These are phyloP conservation scores for Incurvaria masculella DNA, from an alignment of 2,888 invertebrate genomes.

Conservation along the genomic window DNA sequence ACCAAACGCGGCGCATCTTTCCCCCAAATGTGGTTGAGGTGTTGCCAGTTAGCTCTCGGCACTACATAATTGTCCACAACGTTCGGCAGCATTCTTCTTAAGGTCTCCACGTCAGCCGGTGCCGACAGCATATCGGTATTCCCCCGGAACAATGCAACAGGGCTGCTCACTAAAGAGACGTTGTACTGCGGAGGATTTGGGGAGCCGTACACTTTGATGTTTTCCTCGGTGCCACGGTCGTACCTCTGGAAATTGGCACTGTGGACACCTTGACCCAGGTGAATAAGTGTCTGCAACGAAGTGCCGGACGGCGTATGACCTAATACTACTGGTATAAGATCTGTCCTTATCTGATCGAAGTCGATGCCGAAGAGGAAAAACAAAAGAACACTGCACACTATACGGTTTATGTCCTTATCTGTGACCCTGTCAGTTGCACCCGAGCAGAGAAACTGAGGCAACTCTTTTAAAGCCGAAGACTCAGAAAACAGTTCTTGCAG, in stretches of 20 bases:
- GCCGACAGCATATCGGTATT: constrained; percentile 49
- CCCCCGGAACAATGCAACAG: constrained; percentile 34
- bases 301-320: constrained; percentile 23
- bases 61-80: constrained; percentile 21
- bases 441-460: constrained; percentile 14
- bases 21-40: constrained; percentile 25
- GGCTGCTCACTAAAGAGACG: neutral
- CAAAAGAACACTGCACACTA: constrained; percentile 20
- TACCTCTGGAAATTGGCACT: neutral
- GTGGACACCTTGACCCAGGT: neutral
- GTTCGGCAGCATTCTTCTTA: constrained; percentile 21
- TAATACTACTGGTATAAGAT: constrained; percentile 23
- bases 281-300: constrained; percentile 11
- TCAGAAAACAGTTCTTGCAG: constrained; percentile 20
- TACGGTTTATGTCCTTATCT: constrained; percentile 17
- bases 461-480: constrained; percentile 8
- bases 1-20: neutral
- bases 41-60: constrained; percentile 20
- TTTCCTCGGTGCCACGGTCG: neutral
- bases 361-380: constrained; percentile 52
- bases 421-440: constrained; percentile 19
- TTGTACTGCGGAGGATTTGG: neutral
- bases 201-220: neutral
- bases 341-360: constrained; percentile 46
- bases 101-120: constrained; percentile 19